Percentiles rank a stretch among this genome's conserved stretches.
Evolutionary conservation across 1,140 invertebrate species (phyloP).

Genomic region (Drosophila sulfurigaster): DNA sequence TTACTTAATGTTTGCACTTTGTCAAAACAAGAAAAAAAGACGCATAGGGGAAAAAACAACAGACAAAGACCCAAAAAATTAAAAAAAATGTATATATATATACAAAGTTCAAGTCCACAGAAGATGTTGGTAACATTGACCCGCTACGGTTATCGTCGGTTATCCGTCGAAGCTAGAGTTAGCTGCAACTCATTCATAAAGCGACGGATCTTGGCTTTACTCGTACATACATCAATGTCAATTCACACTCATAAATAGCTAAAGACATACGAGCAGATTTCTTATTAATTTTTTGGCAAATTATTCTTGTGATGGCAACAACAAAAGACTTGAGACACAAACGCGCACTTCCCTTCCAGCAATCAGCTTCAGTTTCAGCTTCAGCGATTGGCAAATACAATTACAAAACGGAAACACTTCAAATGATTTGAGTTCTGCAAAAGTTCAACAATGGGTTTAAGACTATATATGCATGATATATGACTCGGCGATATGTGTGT

Average conservation of each 20-base stretch:
- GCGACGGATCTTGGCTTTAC: constrained; percentile 4
- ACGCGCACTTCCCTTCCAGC: constrained; percentile 41
- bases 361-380: constrained; percentile 50
- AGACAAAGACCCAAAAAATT: constrained; percentile 37
- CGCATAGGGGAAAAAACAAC: constrained; percentile 5
- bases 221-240: constrained; percentile 40
- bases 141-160: constrained; percentile 29
- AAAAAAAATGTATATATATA: constrained; percentile 43
- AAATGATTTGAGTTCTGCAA: constrained; percentile 40
- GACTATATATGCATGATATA: constrained; percentile 30
- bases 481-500: constrained; percentile 20
- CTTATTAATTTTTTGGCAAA: constrained; percentile 44
- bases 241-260: constrained; percentile 25
- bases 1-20: constrained; percentile 32
- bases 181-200: constrained; percentile 51
- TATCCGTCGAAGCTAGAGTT: not conserved
- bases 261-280: constrained; percentile 14
- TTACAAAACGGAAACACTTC: constrained; percentile 73
- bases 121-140: constrained; percentile 59
- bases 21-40: constrained; percentile 24
- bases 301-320: constrained; percentile 47
- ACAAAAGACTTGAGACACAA: constrained; percentile 61
- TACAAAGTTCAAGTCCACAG: constrained; percentile 74
- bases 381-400: constrained; percentile 62
- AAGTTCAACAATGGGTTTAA: constrained; percentile 41